Base-by-base conservation (phyloP, 2,888 invertebrate genomes). In the Penaeus monodon region DNA sequence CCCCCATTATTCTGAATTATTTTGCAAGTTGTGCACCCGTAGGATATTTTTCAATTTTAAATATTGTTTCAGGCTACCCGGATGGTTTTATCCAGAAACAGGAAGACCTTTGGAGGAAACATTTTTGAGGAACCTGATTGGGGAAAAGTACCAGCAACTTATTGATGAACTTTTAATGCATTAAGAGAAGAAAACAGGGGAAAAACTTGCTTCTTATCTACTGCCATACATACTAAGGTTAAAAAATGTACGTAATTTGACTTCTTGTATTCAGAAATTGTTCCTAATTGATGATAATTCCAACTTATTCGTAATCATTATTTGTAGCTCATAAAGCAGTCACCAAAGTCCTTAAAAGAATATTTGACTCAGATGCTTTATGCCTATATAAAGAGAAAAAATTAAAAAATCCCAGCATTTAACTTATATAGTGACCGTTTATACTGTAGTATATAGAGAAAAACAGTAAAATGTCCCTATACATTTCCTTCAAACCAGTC, bases 41-140 rank as follows among this genome's bases (percentile, higher is more conserved):
- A 57, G 10, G 57, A 77, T 77, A 27, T 44, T 27, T 77, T 24
- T 24, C n/a, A 44, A 24, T 78, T n/a, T 8, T 24, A 12, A 14
- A n/a, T 78, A 24, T 49, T 77, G 77, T 49, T 74, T 44, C 70
- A 86, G 86, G 63, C 78, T 86, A 29, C 17, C 27, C 14, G 24
- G 44, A 22, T 86, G 86, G 86, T 64, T n/a, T 78, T 81, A 77
- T 63, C 81, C 73, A 38, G 82, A 81, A 22, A 33, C 38, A 24
- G 86, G 86, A 4, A 77, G 82, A n/a, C 86, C 86, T 29, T 63
- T 86, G 8, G 86, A 86, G 68, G 86, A 86, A 76, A 85, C 79
- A 20, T 88, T 88, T 83, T 65, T 85, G 33, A 78, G 88, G 76
- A 88, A 86, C 73, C 79, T 88, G 20, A 78, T 33, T 66, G 57